These are phyloP conservation scores for Anneissia japonica DNA, from an alignment of 35 echinoderm and acorn worm genomes.

Conservation along the genomic window DNA sequence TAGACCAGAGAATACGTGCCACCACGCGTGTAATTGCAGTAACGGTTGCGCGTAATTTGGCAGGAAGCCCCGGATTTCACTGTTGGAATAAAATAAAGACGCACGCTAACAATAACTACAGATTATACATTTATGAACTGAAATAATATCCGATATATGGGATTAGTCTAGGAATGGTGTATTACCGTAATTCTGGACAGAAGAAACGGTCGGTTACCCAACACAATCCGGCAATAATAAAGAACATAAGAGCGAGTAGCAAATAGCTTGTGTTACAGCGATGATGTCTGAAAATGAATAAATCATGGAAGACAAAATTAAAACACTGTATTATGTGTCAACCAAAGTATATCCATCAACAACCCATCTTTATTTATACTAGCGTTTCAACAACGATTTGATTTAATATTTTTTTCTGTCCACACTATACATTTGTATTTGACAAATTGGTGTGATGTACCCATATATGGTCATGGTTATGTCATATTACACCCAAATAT, in stretches of 20 bases:
- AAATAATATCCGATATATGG: background rate
- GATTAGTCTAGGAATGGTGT: background rate
- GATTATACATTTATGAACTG: too few species aligned
- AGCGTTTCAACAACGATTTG: too few species aligned
- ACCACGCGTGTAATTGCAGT: background rate
- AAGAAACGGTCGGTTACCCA: background rate
- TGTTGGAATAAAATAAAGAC: background rate
- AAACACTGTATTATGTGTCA: too few species aligned
- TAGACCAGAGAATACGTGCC: background rate
- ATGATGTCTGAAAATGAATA: background rate
- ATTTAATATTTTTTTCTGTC: too few species aligned
- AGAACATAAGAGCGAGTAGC: background rate
- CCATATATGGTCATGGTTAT: too few species aligned
- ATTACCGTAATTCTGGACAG: background rate
- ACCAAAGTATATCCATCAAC: too few species aligned
- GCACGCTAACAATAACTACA: too few species aligned
- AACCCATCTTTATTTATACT: too few species aligned
- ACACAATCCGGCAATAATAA: background rate
- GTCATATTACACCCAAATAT: too few species aligned
- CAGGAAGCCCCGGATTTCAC: background rate
- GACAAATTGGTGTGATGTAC: too few species aligned
- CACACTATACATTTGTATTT: too few species aligned
- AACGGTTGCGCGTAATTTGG: background rate
- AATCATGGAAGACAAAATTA: too few species aligned
- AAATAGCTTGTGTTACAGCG: background rate